Evolutionary conservation across 2,888 invertebrate genomes (phyloP), one percentile per base, ranked within the genome.

Genomic region (Clusia tigrina): DNA sequence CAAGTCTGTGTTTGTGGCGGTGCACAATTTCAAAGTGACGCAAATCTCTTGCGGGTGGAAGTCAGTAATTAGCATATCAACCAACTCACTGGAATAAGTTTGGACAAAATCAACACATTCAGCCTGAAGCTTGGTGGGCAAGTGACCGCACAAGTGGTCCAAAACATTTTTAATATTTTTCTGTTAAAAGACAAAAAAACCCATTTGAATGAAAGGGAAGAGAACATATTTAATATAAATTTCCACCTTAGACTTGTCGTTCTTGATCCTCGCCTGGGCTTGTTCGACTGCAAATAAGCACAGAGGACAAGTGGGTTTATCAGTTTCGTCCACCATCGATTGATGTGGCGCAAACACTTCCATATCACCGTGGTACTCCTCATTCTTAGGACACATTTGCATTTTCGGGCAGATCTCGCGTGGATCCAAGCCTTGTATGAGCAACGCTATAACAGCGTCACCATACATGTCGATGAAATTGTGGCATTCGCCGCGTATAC

Each of bases 221-320:
- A 17, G 62, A 15, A 1, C 2, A 15, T 10, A 46, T 15, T 12
- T 10, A 1, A 12, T 23, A 18, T 1, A 2, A 54, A n/a, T 17
- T 6, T 78, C 78, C 81, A 91, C 92, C 88, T 92, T 91, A 26
- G 91, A 92, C 76, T 88, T 90, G 72, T 93, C 89, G 67, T 89
- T 86, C 76, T 90, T 89, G 12, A 95, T 87, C 82, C 89, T 86
- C 37, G 87, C 84, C 76, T 93, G 90, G n/a, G 95, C 83, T 81
- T 93, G 89, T 62, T 89, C 87, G 0, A 95, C 88, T 2, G 93
- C 93, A 79, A 94, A 90, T 64, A 95, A 86, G 76, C 96, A 96
- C 9, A 96, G 84, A 1, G 93, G 91, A 77, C 96, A 95, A 73
- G 89, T 90, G 18, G 89, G 87, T 71, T 90, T 89, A 57, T 89